Percentiles rank a stretch among this genome's conserved stretches.
Conservation (phyloP, 2,113 vertebrate genomes). For the Alligator mississippiensis region DNA sequence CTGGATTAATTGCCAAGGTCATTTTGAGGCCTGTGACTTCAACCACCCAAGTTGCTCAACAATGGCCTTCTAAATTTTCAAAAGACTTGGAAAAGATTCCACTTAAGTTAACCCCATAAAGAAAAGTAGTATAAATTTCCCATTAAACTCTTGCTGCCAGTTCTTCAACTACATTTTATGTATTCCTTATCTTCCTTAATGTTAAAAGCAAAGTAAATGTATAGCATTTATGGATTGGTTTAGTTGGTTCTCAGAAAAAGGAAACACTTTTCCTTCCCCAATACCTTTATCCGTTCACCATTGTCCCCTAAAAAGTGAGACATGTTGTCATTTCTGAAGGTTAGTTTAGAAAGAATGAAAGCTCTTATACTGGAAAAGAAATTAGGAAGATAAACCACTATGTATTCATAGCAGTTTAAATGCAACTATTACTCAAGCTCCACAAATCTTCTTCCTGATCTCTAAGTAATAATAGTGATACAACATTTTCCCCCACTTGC, state of each 20-base stretch:
- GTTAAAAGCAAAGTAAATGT: background rate
- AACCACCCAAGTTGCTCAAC: background rate
- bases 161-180: background rate
- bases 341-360: slow-evolving; percentile 13
- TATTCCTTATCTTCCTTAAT: background rate
- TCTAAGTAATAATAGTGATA: slow-evolving; percentile 30
- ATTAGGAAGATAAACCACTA: background rate
- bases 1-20: background rate
- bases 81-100: background rate
- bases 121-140: background rate
- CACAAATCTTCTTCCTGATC: slow-evolving; percentile 1
- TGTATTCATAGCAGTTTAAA: slow-evolving; percentile 22
- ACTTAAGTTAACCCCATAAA: background rate
- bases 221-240: background rate
- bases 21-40: background rate
- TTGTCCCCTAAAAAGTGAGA: slow-evolving; percentile 29
- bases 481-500: slow-evolving; percentile 1
- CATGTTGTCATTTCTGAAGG: background rate
- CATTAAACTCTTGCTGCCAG: accelerated
- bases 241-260: background rate
- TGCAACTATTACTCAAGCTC: slow-evolving; percentile 31
- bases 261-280: background rate
- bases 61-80: background rate
- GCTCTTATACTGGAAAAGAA: background rate
- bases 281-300: background rate